Evolutionary conservation across 2,888 invertebrate species (phyloP).

Genomic region (Amphipyra berbera): DNA sequence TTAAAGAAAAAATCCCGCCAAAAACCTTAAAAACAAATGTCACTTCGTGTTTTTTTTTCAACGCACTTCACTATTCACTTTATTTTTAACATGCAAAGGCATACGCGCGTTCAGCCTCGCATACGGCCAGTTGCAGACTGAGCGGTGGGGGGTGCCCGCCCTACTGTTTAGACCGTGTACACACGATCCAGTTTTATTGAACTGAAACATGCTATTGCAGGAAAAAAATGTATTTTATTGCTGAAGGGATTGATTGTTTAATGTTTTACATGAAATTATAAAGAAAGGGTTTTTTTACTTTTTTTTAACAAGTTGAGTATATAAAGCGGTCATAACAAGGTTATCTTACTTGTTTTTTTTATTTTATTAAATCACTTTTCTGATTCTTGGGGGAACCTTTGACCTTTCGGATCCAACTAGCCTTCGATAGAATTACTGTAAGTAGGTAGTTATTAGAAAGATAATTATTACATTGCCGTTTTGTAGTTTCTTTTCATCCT

Average conservation of each 20-base stretch:
- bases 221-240: slow-evolving; percentile 53
- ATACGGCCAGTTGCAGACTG: slow-evolving; percentile 68
- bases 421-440: neutral
- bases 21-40: slow-evolving; percentile 48
- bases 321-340: neutral
- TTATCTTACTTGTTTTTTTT: no score
- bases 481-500: no score
- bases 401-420: neutral
- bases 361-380: neutral
- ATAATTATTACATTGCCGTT: neutral
- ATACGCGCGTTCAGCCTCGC: slow-evolving; percentile 61
- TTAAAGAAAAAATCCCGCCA: slow-evolving; percentile 4
- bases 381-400: neutral
- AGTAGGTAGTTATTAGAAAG: neutral
- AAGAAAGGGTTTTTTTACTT: neutral
- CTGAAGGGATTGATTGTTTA: slow-evolving; percentile 51
- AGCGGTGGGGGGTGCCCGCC: slow-evolving; percentile 69
- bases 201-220: slow-evolving; percentile 53
- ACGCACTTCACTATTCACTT: slow-evolving; percentile 59
- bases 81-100: slow-evolving; percentile 55
- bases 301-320: neutral
- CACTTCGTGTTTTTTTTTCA: slow-evolving; percentile 52
- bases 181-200: slow-evolving; percentile 60
- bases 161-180: slow-evolving; percentile 64
- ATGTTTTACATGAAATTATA: slow-evolving; percentile 31